Evolutionary conservation across 2,113 vertebrate genomes (phyloP).

Genomic region (Alligator mississippiensis): DNA sequence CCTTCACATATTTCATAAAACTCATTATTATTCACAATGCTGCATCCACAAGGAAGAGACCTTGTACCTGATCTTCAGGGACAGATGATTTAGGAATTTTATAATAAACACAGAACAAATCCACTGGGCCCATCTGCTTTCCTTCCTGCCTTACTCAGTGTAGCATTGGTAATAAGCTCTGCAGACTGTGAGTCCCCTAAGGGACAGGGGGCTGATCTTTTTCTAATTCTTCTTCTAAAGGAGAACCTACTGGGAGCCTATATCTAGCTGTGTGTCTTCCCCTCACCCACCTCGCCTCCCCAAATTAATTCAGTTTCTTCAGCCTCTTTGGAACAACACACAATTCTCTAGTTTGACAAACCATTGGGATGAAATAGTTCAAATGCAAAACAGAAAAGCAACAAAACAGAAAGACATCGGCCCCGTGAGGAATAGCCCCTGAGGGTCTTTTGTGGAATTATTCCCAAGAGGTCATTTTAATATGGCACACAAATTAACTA

Average conservation of each 20-base stretch:
- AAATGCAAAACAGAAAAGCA: neutral
- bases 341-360: slow-evolving; percentile 58
- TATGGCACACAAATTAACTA: neutral
- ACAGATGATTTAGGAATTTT: neutral
- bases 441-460: neutral
- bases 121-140: rapidly evolving
- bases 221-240: slow-evolving; percentile 9
- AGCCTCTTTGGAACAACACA: neutral
- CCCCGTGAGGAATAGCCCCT: neutral
- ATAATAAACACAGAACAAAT: neutral
- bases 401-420: slow-evolving; percentile 5
- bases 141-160: neutral
- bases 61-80: neutral
- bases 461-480: slow-evolving; percentile 4
- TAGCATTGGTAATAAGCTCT: neutral
- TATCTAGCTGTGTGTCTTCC: neutral
- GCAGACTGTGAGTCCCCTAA: neutral
- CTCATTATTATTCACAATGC: neutral
- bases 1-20: neutral
- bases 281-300: slow-evolving; percentile 28
- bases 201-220: neutral
- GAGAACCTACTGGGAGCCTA: slow-evolving; percentile 2
- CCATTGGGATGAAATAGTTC: neutral
- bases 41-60: neutral
- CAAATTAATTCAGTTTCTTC: neutral